Percentiles rank a stretch among this genome's conserved stretches.
Evolutionary conservation across 1,140 invertebrate species (phyloP).

Genomic region (Scaptomyza montana): DNA sequence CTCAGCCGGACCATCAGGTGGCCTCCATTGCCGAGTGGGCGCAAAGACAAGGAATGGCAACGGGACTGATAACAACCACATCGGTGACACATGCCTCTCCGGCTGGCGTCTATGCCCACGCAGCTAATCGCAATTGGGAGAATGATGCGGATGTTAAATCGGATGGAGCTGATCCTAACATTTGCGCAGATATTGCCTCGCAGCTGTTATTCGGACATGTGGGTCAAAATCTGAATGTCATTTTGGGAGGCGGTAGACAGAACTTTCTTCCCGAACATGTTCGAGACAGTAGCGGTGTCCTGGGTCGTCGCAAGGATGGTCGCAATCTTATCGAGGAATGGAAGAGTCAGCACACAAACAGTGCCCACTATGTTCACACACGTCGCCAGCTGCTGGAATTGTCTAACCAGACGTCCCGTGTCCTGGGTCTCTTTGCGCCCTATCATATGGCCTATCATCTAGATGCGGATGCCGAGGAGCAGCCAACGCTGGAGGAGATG

Average conservation of each 20-base stretch:
- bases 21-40: slow-evolving; percentile 90
- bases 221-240: slow-evolving; percentile 87
- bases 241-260: slow-evolving; percentile 90
- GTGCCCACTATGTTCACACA: slow-evolving; percentile 87
- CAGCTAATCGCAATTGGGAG: slow-evolving; percentile 91
- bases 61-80: slow-evolving; percentile 90
- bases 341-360: slow-evolving; percentile 82
- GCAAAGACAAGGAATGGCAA: slow-evolving; percentile 87
- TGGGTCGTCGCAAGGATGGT: slow-evolving; percentile 86
- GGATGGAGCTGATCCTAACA: slow-evolving; percentile 61
- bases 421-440: slow-evolving; percentile 85
- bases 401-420: slow-evolving; percentile 81
- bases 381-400: slow-evolving; percentile 84
- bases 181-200: slow-evolving; percentile 89
- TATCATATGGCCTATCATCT: slow-evolving; percentile 86
- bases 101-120: slow-evolving; percentile 89
- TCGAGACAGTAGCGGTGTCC: slow-evolving; percentile 67
- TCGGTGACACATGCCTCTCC: slow-evolving; percentile 92
- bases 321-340: slow-evolving; percentile 90
- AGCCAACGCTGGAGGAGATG: slow-evolving; percentile 91
- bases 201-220: slow-evolving; percentile 89
- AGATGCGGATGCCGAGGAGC: slow-evolving; percentile 85
- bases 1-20: slow-evolving; percentile 85
- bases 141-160: slow-evolving; percentile 86
- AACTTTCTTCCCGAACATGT: slow-evolving; percentile 86